These are phyloP conservation scores for Tenthredo mesomela DNA, from an alignment of 2,888 invertebrate genomes.

Conservation along the genomic window DNA sequence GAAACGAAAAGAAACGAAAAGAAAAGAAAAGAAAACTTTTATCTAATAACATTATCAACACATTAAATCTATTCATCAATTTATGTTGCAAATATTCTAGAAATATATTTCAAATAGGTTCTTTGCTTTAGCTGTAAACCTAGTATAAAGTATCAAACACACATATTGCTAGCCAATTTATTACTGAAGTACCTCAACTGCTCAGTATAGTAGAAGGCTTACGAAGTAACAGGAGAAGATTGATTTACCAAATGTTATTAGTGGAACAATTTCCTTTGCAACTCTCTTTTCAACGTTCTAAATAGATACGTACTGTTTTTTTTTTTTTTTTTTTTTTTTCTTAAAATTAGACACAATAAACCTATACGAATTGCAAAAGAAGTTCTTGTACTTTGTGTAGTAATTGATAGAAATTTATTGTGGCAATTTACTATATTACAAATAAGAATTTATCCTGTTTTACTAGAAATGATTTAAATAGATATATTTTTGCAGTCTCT, in stretches of 20 bases:
- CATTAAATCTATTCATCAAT: neutral
- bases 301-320: neutral
- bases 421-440: neutral
- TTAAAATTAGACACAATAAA: neutral
- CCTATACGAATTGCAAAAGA: neutral
- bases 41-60: neutral
- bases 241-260: neutral
- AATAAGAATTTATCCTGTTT: neutral
- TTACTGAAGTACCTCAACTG: constrained; percentile 16
- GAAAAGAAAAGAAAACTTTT: neutral
- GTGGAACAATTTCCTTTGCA: neutral
- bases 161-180: neutral
- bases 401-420: neutral
- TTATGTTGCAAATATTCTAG: constrained; percentile 13
- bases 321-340: too few relatives aligned
- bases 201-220: neutral
- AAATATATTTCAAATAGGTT: constrained; percentile 19
- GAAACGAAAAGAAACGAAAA: too few relatives aligned
- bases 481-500: neutral
- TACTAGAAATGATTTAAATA: constrained; percentile 7
- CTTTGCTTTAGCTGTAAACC: neutral
- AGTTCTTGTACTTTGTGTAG: neutral
- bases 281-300: neutral
- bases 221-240: neutral
- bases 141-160: neutral